phyloP scores from a whole-genome alignment of 2,113 vertebrate genomes.

The Coreoperca whiteheadi region DNA sequence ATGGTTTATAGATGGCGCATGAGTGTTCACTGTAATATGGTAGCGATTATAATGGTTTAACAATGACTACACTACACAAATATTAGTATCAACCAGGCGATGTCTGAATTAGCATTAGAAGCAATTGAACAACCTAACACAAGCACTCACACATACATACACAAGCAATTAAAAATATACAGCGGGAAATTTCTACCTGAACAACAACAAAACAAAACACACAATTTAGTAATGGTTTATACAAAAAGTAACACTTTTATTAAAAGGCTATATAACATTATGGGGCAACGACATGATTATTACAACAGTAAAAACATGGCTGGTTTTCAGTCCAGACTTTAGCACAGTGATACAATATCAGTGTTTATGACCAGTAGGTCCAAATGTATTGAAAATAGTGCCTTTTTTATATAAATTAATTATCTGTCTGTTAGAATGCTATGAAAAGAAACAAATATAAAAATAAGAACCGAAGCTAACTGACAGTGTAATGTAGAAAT shows the following conservation, averaged over 20 bases:
- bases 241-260: constrained; percentile 70
- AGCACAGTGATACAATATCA: constrained; percentile 63
- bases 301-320: constrained; percentile 72
- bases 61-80: background rate
- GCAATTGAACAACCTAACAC: background rate
- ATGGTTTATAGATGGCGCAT: background rate
- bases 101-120: background rate
- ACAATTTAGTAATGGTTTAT: constrained; percentile 27
- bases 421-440: constrained; percentile 32
- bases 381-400: constrained; percentile 54
- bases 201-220: background rate
- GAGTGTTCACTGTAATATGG: background rate
- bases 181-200: background rate
- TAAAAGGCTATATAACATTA: constrained; percentile 59
- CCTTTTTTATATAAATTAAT: constrained; percentile 45
- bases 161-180: background rate
- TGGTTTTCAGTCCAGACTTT: constrained; percentile 56
- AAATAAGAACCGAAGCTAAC: constrained; percentile 28
- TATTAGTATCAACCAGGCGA: background rate
- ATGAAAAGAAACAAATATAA: constrained; percentile 29
- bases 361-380: constrained; percentile 52
- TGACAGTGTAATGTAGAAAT: constrained; percentile 32
- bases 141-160: background rate
- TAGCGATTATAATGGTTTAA: background rate
- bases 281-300: constrained; percentile 61